phyloP scores from a whole-genome alignment of 2,113 vertebrate species.

The Cyanocitta stelleri region DNA sequence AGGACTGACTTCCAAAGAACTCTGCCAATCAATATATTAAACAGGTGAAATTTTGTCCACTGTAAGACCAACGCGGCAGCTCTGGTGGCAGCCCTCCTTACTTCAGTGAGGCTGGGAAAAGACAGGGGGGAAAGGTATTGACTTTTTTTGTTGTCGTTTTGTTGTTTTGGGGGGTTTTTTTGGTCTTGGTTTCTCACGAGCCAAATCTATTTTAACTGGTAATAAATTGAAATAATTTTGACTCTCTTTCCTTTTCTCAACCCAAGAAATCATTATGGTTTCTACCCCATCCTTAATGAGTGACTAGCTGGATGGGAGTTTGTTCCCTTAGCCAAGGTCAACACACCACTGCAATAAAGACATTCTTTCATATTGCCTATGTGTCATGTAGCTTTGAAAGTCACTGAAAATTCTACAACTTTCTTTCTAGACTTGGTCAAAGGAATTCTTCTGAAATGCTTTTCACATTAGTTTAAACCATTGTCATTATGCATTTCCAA shows the following conservation, averaged over 20 bases:
- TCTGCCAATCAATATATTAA: neutral
- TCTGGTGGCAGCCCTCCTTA: neutral
- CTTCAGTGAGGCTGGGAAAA: neutral
- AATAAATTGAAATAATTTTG: neutral
- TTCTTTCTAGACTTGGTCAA: neutral
- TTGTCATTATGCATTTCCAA: neutral
- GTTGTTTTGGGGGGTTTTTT: neutral
- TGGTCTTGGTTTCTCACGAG: neutral
- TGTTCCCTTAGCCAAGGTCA: neutral
- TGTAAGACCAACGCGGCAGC: fast-evolving
- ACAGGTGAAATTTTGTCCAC: neutral
- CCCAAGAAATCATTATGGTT: neutral
- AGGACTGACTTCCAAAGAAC: neutral
- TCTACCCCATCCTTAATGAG: neutral
- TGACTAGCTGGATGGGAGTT: neutral
- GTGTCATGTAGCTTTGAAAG: neutral
- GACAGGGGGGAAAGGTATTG: fast-evolving
- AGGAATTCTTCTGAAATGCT: neutral
- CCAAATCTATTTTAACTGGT: neutral
- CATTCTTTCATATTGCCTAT: neutral
- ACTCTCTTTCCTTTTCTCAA: neutral
- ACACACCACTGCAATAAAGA: neutral
- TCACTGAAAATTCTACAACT: neutral
- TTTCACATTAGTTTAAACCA: neutral
- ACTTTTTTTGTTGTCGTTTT: neutral